Percentiles rank a stretch among this genome's conserved stretches.
Conservation (phyloP, 1,140 invertebrate species). For the Acromyrmex charruanus region DNA sequence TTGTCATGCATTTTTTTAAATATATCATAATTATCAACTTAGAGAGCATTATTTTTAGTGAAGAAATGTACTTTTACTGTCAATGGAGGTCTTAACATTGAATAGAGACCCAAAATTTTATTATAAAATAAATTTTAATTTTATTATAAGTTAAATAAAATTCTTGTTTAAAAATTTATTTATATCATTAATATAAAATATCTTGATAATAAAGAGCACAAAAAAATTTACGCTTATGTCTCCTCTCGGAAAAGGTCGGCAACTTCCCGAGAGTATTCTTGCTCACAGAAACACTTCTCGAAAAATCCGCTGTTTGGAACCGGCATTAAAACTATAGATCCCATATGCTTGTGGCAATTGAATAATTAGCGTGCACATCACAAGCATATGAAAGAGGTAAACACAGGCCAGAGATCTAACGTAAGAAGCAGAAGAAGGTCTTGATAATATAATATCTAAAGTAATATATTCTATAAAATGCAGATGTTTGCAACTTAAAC, state of each 20-base stretch:
- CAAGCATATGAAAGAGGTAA: too few species aligned
- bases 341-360: too few species aligned
- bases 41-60: slow-evolving; percentile 2
- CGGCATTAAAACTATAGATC: too few species aligned
- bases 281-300: too few species aligned
- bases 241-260: too few species aligned
- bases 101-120: not conserved
- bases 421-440: too few species aligned
- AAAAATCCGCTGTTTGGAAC: too few species aligned
- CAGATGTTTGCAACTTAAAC: not conserved
- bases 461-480: not conserved
- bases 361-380: too few species aligned
- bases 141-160: not conserved
- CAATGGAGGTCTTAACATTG: not conserved
- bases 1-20: slow-evolving; percentile 3
- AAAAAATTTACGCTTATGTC: too few species aligned
- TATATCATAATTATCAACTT: slow-evolving; percentile 1
- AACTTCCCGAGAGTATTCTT: too few species aligned
- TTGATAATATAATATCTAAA: too few species aligned
- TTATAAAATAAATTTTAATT: not conserved
- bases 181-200: not conserved
- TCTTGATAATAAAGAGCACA: not conserved
- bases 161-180: not conserved
- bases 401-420: too few species aligned
- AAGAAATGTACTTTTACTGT: not conserved